Percentiles rank a stretch among this genome's conserved stretches.
phyloP scores from a whole-genome alignment of 2,888 invertebrate species.

The Pseudococcus viburni region DNA sequence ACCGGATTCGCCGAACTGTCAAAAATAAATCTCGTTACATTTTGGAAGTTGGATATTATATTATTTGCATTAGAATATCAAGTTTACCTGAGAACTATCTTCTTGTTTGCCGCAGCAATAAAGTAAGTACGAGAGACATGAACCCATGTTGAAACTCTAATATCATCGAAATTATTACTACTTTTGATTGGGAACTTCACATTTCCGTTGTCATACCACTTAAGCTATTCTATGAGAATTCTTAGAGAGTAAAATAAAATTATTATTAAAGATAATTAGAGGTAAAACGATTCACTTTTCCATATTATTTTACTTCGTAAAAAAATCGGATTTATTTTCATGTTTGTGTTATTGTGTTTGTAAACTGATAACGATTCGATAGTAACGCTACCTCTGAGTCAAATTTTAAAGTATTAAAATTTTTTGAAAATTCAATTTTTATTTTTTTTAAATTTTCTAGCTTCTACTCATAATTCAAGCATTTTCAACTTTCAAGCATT shows the following conservation, averaged over 20 bases:
- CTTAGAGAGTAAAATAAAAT: not conserved
- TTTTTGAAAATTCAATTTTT: too few species aligned
- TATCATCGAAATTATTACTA: not conserved
- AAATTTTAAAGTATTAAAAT: too few species aligned
- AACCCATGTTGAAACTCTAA: constrained; percentile 36
- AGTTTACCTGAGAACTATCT: constrained; percentile 57
- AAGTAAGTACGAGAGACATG: constrained; percentile 50
- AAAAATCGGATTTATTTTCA: too few species aligned
- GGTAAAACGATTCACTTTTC: not conserved
- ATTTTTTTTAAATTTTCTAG: too few species aligned
- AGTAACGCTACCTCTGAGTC: not conserved
- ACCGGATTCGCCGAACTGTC: constrained; percentile 63
- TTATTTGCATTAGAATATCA: not conserved
- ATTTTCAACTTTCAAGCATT: too few species aligned
- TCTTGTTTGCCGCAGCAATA: constrained; percentile 62
- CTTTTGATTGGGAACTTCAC: not conserved
- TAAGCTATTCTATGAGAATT: not conserved
- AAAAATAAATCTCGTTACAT: constrained; percentile 35
- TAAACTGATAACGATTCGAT: not conserved
- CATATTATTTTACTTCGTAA: not conserved
- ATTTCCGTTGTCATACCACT: not conserved
- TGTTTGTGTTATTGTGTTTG: not conserved
- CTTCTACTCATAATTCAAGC: too few species aligned
- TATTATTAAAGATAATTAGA: not conserved
- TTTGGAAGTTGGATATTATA: not conserved